phyloP scores from a whole-genome alignment of 2,113 vertebrate species.

The Ceyx cyanopectus region DNA sequence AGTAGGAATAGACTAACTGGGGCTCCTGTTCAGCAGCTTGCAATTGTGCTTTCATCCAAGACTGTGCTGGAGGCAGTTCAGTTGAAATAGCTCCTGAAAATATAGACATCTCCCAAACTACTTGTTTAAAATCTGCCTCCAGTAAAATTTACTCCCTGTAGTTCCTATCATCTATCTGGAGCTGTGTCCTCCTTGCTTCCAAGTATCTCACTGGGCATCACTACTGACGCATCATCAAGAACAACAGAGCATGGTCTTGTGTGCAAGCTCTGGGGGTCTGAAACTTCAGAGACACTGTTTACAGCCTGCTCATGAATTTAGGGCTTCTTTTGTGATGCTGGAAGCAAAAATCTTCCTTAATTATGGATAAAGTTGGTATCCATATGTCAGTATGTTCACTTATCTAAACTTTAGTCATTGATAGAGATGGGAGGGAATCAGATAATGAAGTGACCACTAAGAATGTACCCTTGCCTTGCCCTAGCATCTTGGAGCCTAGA shows the following conservation, averaged over 20 bases:
- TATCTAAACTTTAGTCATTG: not conserved
- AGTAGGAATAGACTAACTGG: not conserved
- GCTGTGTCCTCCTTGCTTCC: not conserved
- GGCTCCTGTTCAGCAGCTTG: not conserved
- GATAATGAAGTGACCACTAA: not conserved
- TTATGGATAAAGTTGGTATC: not conserved
- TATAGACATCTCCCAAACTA: constrained; percentile 49
- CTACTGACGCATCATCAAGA: not conserved
- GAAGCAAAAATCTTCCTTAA: not conserved
- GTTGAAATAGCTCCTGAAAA: constrained; percentile 62
- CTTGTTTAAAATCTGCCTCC: constrained; percentile 62
- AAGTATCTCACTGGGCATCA: not conserved
- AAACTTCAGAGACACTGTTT: not conserved
- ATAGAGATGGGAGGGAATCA: not conserved
- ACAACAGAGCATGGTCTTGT: not conserved
- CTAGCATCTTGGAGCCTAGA: not conserved
- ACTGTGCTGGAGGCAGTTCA: constrained; percentile 51
- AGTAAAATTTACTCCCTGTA: constrained; percentile 50
- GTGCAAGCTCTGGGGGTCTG: not conserved
- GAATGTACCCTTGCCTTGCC: accelerated
- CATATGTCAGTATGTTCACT: not conserved
- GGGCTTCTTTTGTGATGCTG: not conserved
- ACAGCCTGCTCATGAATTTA: not conserved
- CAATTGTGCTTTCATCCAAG: constrained; percentile 25
- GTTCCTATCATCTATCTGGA: not conserved